phyloP scores from a whole-genome alignment of 2,797 vertebrate genomes.

The Xerus rutilus region DNA sequence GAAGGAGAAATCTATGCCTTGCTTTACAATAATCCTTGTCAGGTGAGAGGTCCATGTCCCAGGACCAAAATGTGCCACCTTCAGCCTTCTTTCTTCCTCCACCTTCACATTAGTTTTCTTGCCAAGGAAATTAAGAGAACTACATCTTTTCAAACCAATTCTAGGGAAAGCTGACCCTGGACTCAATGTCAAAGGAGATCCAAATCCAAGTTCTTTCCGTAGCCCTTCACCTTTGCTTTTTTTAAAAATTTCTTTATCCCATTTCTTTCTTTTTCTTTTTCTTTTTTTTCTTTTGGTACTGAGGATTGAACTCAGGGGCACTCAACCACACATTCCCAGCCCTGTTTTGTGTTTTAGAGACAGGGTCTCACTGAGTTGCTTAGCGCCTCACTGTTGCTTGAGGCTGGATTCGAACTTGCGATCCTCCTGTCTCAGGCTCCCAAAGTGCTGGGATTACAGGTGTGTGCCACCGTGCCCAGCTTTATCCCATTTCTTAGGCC shows the following conservation, averaged over 20 bases:
- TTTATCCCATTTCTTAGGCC: background rate
- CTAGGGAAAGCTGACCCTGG: background rate
- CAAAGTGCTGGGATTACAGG: no score
- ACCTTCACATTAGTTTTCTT: background rate
- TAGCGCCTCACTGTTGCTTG: no score
- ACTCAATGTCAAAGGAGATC: background rate
- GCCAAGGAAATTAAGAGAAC: background rate
- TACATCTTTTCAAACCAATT: background rate
- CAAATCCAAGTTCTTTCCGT: no score
- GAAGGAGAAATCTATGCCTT: background rate
- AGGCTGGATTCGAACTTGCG: no score
- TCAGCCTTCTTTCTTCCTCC: background rate
- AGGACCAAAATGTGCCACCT: background rate
- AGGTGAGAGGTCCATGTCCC: background rate
- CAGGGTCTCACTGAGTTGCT: no score
- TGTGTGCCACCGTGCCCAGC: no score
- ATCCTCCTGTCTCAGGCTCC: no score
- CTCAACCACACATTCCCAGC: no score
- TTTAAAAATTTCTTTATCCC: background rate
- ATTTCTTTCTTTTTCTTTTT: background rate
- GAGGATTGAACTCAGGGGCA: no score
- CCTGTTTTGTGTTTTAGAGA: no score
- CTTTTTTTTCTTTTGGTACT: no score
- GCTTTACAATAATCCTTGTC: background rate
- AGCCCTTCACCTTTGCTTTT: background rate